phyloP scores from a whole-genome alignment of 1,140 invertebrate genomes.

The Aleiodes sp. region DNA sequence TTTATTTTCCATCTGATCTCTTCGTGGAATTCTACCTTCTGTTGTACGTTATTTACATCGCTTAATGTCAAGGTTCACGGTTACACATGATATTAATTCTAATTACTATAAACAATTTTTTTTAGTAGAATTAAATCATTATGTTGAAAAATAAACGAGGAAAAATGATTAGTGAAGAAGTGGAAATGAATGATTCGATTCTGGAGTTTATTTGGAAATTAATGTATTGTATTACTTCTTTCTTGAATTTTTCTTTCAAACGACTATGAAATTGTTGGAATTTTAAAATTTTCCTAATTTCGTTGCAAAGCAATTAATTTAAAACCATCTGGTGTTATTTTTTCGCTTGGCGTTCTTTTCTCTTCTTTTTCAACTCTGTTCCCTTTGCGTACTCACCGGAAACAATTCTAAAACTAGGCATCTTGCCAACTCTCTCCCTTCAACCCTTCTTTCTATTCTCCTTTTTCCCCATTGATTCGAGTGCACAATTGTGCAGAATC shows the following conservation, averaged over 20 bases:
- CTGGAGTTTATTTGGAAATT: no score
- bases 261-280: no score
- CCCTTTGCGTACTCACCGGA: not conserved
- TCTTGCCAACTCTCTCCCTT: not conserved
- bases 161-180: not conserved
- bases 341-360: not conserved
- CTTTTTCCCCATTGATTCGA: constrained; percentile 33
- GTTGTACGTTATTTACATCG: no score
- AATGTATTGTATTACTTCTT: no score
- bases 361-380: not conserved
- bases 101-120: no score
- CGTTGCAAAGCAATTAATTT: not conserved
- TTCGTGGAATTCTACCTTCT: no score
- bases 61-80: no score
- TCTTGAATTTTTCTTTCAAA: no score
- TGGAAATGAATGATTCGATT: no score
- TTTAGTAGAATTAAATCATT: no score
- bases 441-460: not conserved
- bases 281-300: not conserved
- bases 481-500: constrained; percentile 25
- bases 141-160: not conserved
- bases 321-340: not conserved
- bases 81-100: no score
- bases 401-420: constrained; percentile 7
- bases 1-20: no score